A percentile compares a stretch with the other conserved stretches of the same genome.
Evolutionary conservation across 2,113 vertebrate species (phyloP).

Genomic region (Scytalopus superciliaris): DNA sequence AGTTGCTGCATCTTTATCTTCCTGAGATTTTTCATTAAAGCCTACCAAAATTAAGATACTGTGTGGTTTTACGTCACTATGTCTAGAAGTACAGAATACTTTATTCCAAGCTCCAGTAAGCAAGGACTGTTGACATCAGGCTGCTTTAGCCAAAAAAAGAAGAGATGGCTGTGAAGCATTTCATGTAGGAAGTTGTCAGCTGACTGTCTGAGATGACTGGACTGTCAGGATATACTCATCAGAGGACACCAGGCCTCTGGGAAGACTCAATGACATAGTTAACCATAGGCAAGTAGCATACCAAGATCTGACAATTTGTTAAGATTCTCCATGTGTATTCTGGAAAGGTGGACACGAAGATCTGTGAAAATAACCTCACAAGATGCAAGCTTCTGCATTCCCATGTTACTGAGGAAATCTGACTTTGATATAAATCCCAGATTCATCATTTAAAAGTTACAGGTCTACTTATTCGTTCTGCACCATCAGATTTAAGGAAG

Average conservation of each 20-base stretch:
- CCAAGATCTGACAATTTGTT: background rate
- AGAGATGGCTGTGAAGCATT: background rate
- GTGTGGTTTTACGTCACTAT: fast-evolving
- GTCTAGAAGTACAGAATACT: background rate
- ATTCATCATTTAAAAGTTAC: background rate
- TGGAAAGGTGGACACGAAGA: background rate
- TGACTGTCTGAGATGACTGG: background rate
- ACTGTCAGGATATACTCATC: background rate
- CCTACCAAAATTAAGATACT: background rate
- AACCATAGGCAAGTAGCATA: background rate
- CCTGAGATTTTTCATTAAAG: background rate
- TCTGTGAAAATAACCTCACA: background rate
- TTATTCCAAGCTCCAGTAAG: background rate
- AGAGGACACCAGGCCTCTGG: background rate
- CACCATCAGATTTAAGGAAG: background rate
- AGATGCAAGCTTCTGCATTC: background rate
- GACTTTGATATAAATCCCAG: background rate
- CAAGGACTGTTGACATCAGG: background rate
- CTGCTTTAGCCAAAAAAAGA: background rate
- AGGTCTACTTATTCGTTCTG: background rate
- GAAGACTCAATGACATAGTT: background rate
- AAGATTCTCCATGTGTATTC: background rate
- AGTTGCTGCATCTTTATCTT: background rate
- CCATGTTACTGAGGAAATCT: background rate
- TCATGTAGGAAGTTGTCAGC: background rate